Conservation (phyloP, 2,113 vertebrate species). For the Romanogobio albipinnatus region DNA sequence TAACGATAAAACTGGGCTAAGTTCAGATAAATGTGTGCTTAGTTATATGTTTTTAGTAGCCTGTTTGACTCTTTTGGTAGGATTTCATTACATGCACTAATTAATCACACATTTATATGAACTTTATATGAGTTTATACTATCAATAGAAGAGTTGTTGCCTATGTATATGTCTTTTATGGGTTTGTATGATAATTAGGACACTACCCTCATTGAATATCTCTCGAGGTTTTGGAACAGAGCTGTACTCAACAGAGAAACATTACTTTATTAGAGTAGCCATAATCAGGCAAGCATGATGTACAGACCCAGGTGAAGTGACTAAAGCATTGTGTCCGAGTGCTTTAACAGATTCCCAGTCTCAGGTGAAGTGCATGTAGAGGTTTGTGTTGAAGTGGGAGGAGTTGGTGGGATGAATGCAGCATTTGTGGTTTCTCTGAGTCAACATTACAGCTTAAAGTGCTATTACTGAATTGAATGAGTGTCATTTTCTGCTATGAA, state of each 20-base stretch:
- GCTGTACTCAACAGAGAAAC: not conserved
- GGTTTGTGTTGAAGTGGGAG: not conserved
- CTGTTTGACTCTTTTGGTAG: too few species aligned
- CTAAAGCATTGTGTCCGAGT: not conserved
- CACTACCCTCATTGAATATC: not conserved
- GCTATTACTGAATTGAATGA: slow-evolving; percentile 5
- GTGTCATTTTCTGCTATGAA: not conserved
- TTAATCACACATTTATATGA: too few species aligned
- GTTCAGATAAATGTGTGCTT: not conserved
- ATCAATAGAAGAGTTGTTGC: not conserved
- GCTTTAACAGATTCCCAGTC: not conserved
- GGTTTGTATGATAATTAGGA: not conserved
- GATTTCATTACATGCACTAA: too few species aligned
- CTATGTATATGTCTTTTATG: not conserved
- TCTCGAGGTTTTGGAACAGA: not conserved
- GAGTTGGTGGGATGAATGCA: not conserved
- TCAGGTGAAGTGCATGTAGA: not conserved
- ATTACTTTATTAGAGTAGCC: not conserved
- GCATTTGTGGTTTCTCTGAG: slow-evolving; percentile 21
- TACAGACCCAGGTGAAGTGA: slow-evolving; percentile 1
- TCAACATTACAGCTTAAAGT: slow-evolving; percentile 1
- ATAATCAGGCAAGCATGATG: not conserved
- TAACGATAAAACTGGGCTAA: not conserved
- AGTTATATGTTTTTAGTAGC: too few species aligned
- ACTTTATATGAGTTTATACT: not conserved